phyloP scores from a whole-genome alignment of 2,888 invertebrate species.

The Drosophila longiperda region DNA sequence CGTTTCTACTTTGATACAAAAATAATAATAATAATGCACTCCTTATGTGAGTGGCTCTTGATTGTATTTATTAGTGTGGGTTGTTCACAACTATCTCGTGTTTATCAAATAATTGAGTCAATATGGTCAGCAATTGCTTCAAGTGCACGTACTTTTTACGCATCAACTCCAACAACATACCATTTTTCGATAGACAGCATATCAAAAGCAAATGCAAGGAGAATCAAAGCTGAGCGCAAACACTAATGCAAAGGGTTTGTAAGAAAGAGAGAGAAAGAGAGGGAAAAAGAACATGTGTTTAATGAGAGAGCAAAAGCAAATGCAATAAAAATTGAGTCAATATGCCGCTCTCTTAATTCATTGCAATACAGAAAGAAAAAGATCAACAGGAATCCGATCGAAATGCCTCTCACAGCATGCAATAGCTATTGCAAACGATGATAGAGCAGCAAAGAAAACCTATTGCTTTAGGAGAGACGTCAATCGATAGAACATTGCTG shows the following conservation, averaged over 20 bases:
- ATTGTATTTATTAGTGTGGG: conserved; percentile 3
- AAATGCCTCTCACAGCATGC: background rate
- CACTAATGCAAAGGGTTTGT: conserved; percentile 22
- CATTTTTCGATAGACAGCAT: conserved; percentile 21
- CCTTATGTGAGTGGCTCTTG: background rate
- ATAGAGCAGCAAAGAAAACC: background rate
- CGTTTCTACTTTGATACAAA: conserved; percentile 24
- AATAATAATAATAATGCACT: conserved; percentile 1
- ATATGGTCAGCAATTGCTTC: conserved; percentile 28
- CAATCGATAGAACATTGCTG: conserved; percentile 8
- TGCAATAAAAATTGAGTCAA: background rate
- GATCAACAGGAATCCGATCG: background rate
- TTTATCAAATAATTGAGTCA: conserved; percentile 25
- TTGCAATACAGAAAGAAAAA: conserved; percentile 7
- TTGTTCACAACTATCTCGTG: conserved; percentile 26
- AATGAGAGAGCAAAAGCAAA: background rate
- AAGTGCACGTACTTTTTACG: conserved; percentile 48
- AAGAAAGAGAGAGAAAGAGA: background rate
- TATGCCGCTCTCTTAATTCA: background rate
- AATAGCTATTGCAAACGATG: background rate
- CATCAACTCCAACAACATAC: conserved; percentile 32
- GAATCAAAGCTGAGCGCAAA: background rate
- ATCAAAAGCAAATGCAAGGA: conserved; percentile 21
- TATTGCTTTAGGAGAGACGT: background rate
- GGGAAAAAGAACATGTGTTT: background rate